Base-by-base conservation (phyloP, 2,888 invertebrate species). In the Agonopterix heracliana region DNA sequence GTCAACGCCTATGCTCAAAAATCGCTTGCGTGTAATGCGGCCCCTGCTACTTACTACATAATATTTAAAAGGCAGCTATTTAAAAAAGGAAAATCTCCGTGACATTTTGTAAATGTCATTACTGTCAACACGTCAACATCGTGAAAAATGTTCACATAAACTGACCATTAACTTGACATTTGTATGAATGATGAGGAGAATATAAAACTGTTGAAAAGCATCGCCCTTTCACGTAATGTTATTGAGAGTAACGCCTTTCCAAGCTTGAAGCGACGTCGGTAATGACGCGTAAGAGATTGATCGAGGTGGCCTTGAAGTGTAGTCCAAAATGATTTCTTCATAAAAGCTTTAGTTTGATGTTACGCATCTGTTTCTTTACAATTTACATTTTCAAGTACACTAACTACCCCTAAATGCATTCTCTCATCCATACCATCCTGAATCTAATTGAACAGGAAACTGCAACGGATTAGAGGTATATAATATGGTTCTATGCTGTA, bases 201-300 rank as follows among this genome's bases (percentile, higher is more conserved):
- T 52, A 57, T 48, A 52, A 61, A 59, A 59, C 56, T 54, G 54
- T 54, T 51, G 53, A 48, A 48, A 13, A 53, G 52, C 47, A 26
- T 38, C 55, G 54, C 57, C 61, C 61, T 63, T 64, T 61, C 63
- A 57, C 50, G 53, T 59, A 54, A 60, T 54, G 57, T 52, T 55
- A 60, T 62, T 61, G 63, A 55, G 50, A 56, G 53, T 61, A 57
- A 68, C 66, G 62, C 64, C 63, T 63, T 61, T 59, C 52, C 56
- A 66, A 71, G 71, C 63, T 64, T 63, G 63, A 69, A 70, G 69
- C 66, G 78, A 70, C 74, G 61, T 62, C 60, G 71, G 70, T 78
- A 71, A 71, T 70, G 71, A 65, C 55, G 68, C 59, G 68, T 57
- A 61, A 64, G 59, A 68, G 71, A 71, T 71, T 66, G 66, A 71